Conservation (phyloP, 2,797 vertebrate genomes). For the Chelidonichthys spinosus region DNA sequence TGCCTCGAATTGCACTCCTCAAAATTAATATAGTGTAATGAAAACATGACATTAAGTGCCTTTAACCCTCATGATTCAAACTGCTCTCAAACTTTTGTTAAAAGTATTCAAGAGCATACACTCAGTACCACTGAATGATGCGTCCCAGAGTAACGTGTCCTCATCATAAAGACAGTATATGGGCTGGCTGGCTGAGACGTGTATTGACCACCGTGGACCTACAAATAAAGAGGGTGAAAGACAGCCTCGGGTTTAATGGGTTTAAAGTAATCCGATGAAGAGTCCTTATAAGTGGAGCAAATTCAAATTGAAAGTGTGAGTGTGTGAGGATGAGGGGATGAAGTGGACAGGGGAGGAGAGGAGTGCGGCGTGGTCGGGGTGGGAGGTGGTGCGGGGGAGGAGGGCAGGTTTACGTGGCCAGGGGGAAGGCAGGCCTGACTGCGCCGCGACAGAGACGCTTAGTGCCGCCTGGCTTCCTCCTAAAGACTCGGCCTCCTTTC, state of each 20-base stretch:
- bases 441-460: constrained; percentile 95
- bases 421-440: constrained; percentile 95
- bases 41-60: not conserved
- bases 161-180: not conserved
- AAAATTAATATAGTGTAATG: not conserved
- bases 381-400: constrained; percentile 32
- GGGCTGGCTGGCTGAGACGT: not conserved
- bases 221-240: constrained; percentile 15
- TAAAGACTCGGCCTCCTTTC: constrained; percentile 90
- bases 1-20: not conserved
- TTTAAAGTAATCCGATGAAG: constrained; percentile 37
- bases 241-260: constrained; percentile 18
- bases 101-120: not conserved
- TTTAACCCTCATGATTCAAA: not conserved
- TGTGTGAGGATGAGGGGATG: constrained; percentile 48
- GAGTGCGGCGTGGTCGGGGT: constrained; percentile 36
- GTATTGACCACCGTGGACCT: constrained; percentile 3
- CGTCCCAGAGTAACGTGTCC: not conserved
- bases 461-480: constrained; percentile 97
- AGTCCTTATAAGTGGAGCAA: constrained; percentile 52
- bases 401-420: constrained; percentile 86
- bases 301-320: constrained; percentile 31
- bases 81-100: not conserved
- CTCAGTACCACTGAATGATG: constrained; percentile 3
- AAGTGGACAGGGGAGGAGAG: constrained; percentile 39